Conservation (phyloP, 1,140 invertebrate genomes). For the Diuraphis noxia region DNA sequence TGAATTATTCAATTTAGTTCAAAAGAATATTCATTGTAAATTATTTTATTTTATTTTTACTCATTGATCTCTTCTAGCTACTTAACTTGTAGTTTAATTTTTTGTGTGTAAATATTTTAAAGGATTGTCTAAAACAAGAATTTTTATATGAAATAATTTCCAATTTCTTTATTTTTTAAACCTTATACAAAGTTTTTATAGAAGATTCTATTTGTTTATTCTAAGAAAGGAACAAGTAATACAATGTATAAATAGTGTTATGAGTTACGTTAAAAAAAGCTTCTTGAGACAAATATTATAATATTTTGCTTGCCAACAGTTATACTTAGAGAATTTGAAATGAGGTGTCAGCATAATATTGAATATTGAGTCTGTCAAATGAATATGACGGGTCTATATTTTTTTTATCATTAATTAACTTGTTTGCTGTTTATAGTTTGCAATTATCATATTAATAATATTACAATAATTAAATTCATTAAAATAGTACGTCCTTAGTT, state of each 20-base stretch:
- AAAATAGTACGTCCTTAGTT: neutral
- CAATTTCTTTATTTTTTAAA: neutral
- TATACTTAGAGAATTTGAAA: neutral
- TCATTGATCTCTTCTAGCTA: neutral
- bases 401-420: neutral
- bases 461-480: neutral
- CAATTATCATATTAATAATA: neutral
- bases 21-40: neutral
- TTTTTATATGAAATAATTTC: neutral
- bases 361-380: no score
- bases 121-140: neutral
- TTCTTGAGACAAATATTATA: no score
- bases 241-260: no score
- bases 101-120: neutral
- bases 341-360: neutral
- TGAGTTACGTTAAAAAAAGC: no score
- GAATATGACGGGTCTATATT: neutral
- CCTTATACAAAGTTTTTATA: neutral
- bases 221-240: neutral
- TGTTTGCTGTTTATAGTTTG: neutral
- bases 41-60: neutral
- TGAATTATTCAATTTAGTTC: neutral
- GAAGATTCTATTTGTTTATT: neutral
- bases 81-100: neutral
- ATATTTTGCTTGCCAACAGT: neutral